Evolutionary conservation across 2,888 invertebrate species (phyloP), one percentile per base, ranked within the genome.

Genomic region (Apocheima hispidaria): DNA sequence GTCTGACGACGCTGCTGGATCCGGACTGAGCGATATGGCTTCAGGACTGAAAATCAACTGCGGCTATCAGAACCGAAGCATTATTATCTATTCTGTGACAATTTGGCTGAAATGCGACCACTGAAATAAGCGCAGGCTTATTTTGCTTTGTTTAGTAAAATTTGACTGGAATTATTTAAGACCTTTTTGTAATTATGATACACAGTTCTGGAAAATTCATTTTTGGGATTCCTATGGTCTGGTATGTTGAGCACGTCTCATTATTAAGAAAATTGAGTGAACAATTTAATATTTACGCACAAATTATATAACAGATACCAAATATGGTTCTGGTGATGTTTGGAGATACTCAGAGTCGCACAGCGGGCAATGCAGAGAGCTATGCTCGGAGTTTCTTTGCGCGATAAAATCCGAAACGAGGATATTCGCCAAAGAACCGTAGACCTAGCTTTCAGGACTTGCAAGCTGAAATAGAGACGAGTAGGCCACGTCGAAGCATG

Each of bases 1-100:
- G 61, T 12, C 62, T 77, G 38, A 72, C 44, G 43, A 63, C 65
- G 69, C 68, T 65, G 60, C 82, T 81, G 80, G 78, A 80, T 77
- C 69, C 66, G 70, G 73, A 87, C 86, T 87, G 84, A 77, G 69
- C 66, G 57, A 57, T 54, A 40, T 43, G 56, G 61, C 56, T 72
- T 67, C 74, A 65, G 71, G 44, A 51, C 72, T 76, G 78, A 77
- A 79, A 74, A 68, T 65, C 72, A 69, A 71, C 72, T 66, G 60
- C 49, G 64, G 67, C 53, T 30, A 28, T 64, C 35, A 30, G 12
- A 41, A 41, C 5, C 10, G n/a, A 1, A 9, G 9, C 4, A 7
- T 6, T 44, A 16, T 26, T 9, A 0, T 0, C 26, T 26, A 44
- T 20, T 30, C 46, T 48, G 20, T 48, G 46, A 12, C 23, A 26